Conservation (phyloP, 1,140 invertebrate genomes). For the Macrobrachium rosenbergii region DNA sequence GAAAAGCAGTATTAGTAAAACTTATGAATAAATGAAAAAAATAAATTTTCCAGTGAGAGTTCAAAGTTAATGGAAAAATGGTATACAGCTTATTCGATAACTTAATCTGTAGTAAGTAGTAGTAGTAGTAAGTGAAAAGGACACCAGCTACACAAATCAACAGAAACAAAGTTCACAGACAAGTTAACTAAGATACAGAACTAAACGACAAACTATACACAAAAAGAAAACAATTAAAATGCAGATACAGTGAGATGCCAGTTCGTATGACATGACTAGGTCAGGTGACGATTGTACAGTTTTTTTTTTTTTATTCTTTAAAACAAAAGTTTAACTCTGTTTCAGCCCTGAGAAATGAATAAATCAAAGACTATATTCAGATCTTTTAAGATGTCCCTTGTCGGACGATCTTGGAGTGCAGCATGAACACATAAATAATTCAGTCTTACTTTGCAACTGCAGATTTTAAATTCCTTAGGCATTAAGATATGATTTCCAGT, state of each 20-base stretch:
- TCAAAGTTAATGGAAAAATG: neutral
- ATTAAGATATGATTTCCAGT: no score
- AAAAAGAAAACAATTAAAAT: constrained; percentile 26
- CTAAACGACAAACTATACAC: constrained; percentile 34
- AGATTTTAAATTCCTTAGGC: no score
- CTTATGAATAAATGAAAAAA: neutral
- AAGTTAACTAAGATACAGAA: constrained; percentile 38
- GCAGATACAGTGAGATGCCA: constrained; percentile 25
- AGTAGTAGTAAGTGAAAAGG: constrained; percentile 3
- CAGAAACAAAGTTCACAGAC: constrained; percentile 19
- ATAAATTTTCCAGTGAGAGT: constrained; percentile 36
- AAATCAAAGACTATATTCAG: no score
- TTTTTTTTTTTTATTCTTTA: no score
- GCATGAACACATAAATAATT: no score
- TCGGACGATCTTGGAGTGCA: no score
- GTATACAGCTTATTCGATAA: constrained; percentile 28
- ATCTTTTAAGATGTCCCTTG: no score
- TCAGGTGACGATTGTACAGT: no score
- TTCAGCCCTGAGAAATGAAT: neutral
- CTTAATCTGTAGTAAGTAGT: constrained; percentile 26
- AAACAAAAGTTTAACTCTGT: neutral
- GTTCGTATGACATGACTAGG: neutral
- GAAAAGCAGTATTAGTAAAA: neutral
- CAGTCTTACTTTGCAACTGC: no score
- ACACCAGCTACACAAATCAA: constrained; percentile 18